phyloP scores from a whole-genome alignment of 2,113 vertebrate species.

The Cairina moschata region DNA sequence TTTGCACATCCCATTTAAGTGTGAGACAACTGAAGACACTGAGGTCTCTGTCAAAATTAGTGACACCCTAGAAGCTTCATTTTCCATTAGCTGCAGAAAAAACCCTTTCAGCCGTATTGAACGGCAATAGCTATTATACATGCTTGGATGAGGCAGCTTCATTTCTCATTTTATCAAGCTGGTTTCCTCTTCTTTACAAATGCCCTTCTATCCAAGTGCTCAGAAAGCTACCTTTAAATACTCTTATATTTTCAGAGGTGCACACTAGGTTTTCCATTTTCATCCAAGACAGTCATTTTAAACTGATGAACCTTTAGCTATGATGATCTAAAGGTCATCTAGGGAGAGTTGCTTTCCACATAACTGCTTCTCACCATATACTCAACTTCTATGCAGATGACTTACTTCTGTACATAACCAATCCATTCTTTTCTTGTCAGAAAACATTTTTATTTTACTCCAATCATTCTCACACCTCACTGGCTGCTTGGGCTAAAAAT shows the following conservation, averaged over 20 bases:
- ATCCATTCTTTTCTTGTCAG: constrained; percentile 26
- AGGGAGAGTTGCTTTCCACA: not conserved
- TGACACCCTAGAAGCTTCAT: constrained; percentile 46
- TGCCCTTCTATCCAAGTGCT: not conserved
- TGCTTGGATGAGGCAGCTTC: constrained; percentile 56
- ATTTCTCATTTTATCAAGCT: constrained; percentile 53
- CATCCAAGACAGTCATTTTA: constrained; percentile 33
- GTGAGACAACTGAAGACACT: constrained; percentile 19
- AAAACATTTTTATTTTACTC: constrained; percentile 44
- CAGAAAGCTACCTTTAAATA: constrained; percentile 42
- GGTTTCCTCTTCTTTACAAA: constrained; percentile 41
- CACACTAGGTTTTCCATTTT: constrained; percentile 11
- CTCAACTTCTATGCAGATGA: constrained; percentile 43
- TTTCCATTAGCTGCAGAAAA: constrained; percentile 58
- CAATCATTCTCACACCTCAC: constrained; percentile 38
- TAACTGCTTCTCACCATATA: constrained; percentile 14
- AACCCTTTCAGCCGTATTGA: constrained; percentile 59
- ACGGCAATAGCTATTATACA: constrained; percentile 62
- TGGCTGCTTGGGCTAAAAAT: not conserved
- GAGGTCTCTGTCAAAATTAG: constrained; percentile 59
- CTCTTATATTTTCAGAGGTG: not conserved
- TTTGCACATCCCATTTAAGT: constrained; percentile 26
- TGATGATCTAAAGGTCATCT: constrained; percentile 46
- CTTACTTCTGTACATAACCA: constrained; percentile 49
- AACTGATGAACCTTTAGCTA: constrained; percentile 14